Base-by-base conservation (phyloP, 2,888 invertebrate genomes). In the Heliconius hortense region DNA sequence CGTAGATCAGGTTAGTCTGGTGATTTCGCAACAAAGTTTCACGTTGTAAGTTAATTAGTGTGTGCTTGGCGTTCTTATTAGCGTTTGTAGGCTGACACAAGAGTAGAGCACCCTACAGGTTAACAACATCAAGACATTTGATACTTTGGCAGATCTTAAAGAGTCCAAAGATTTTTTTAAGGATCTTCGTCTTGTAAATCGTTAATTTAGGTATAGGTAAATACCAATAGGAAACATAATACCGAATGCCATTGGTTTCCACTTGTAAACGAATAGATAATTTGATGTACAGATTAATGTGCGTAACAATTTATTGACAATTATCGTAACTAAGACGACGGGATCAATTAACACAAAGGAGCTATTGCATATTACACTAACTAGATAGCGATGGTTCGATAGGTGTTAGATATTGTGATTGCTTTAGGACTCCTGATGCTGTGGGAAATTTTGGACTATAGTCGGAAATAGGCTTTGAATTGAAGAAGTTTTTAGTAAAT, bases 21-120 rank as follows among this genome's bases (percentile, higher is more conserved):
- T 84, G 82, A 80, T 82, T 83, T 82, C 83, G 86, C 83, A 87
- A 84, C 89, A 83, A 90, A 93, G 93, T 93, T 94, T 91, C 93
- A 91, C 90, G 91, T 91, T 90, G 88, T 87, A 89, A 91, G 89
- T 92, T 94, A 94, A 94, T 94, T 93, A 93, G 92, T 92, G 91
- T 91, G 91, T 90, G 88, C 89, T 88, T 89, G 88, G 89, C 90
- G 90, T 91, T 89, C 90, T 86, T 85, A 82, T 84, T 84, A 87
- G 87, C 89, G 87, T 89, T 84, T 80, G 84, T 81, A 83, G 88
- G 87, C 89, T 89, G 81, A 84, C 84, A 81, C 81, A 78, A 77
- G 77, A 84, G 81, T 82, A 21, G 18, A 79, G 80, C 2, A 35
- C 35, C 35, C 35, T 35, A 35, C 80, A 82, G 83, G 82, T 81